Percentiles rank a stretch among this genome's conserved stretches.
phyloP scores from a whole-genome alignment of 1,140 invertebrate species.

The Papilio helenus region DNA sequence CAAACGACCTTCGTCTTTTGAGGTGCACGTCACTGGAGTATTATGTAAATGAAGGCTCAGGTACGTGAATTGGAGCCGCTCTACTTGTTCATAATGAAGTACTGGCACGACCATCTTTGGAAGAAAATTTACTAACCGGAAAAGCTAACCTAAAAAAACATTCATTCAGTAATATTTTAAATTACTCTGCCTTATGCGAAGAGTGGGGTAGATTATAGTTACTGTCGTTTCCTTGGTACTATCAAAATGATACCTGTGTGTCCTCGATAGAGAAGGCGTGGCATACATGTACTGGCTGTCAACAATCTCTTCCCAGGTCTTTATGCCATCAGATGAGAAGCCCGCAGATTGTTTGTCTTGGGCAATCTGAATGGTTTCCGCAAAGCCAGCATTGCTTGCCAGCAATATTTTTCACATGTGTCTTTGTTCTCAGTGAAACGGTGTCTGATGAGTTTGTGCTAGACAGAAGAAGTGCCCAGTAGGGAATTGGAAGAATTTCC shows the following conservation, averaged over 20 bases:
- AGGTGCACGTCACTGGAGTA: conserved; percentile 21
- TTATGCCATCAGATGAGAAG: no score
- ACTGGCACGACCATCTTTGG: conserved; percentile 2
- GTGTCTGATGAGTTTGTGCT: no score
- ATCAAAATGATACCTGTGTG: neutral
- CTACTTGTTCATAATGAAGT: conserved; percentile 21
- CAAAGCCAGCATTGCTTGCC: no score
- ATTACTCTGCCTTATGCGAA: neutral
- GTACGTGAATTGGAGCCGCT: conserved; percentile 14
- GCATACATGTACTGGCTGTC: no score
- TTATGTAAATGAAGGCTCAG: conserved; percentile 27
- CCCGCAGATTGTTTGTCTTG: no score
- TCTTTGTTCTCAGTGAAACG: no score
- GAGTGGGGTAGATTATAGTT: neutral
- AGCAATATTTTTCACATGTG: no score
- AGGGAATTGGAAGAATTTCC: no score
- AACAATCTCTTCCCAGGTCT: no score
- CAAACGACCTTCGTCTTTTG: conserved; percentile 17
- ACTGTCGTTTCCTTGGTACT: neutral
- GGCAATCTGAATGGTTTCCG: no score
- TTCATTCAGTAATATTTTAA: neutral
- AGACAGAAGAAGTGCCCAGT: no score
- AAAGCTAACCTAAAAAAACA: conserved; percentile 8
- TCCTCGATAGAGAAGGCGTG: no score
- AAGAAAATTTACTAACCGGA: conserved; percentile 17